Base-by-base conservation (phyloP, 2,113 vertebrate species). In the Tretioscincus oriximinensis region DNA sequence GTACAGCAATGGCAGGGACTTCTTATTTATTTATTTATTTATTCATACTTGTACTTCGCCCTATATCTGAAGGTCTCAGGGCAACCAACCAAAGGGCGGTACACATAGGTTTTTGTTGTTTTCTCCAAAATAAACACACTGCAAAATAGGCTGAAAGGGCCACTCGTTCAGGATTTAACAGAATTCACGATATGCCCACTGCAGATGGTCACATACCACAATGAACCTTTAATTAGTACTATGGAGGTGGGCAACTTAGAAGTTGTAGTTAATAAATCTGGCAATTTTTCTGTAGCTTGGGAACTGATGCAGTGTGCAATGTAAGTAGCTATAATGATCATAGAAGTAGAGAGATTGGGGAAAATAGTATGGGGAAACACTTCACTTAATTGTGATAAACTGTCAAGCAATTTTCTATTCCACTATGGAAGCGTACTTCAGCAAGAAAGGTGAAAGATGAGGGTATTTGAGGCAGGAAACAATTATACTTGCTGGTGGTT, bases 331-430 rank as follows among this genome's bases (percentile, higher is more conserved):
- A 9, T 49, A 11, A 29, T 47, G 64, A 64, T 6, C 7, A 63
- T 22, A 54, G 18, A 31, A 73, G 7, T 28, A 26, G 14, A 7
- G 7, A n/a, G 26, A 14, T 9, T 5, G 54, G 54, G 54, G 54
- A 5, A 29, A 26, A 28, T 1, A 70, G 31, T 24, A 65, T 1
- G 51, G 45, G 35, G 68, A 58, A 41, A 28, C 77, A 63, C 49
- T 70, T 75, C 64, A 75, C 10, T 68, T 68, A 75, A 68, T 75
- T 81, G 64, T 68, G 26, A 64, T 75, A 67, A 81, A 68, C 72
- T 67, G 49, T 75, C 29, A 66, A 29, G 31, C 16, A 24, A 73
- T 74, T 75, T 75, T 81, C 47, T 68, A 26, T 81, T 81, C 64
- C 64, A 75, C 58, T 45, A 60, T 21, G 45, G 35, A 28, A 66